Evolutionary conservation across 2,113 vertebrate genomes (phyloP).

Genomic region (Bos indicus): DNA sequence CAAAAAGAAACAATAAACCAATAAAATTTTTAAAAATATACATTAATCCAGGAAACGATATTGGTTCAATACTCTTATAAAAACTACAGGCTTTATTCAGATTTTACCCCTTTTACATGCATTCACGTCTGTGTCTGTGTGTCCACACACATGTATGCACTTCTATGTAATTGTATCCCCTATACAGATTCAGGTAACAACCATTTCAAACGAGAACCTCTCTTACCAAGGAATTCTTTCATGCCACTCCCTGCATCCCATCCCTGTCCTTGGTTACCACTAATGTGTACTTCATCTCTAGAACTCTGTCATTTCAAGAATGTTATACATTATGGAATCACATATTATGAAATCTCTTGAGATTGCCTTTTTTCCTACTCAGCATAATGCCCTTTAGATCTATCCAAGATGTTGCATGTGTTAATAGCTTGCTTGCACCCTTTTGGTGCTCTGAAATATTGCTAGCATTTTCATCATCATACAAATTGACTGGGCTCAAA

Average conservation of each 20-base stretch:
- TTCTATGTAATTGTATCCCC: background rate
- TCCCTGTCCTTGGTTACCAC: background rate
- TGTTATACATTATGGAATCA: background rate
- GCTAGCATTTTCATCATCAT: background rate
- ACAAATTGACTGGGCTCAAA: background rate
- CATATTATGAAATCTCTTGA: background rate
- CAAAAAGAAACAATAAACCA: background rate
- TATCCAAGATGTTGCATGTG: background rate
- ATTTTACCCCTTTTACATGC: background rate
- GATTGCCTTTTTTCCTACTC: background rate
- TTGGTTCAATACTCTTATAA: background rate
- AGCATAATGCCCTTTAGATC: background rate
- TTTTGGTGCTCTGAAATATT: background rate
- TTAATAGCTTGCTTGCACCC: background rate
- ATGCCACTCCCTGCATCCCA: background rate
- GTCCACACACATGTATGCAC: background rate
- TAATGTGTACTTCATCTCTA: background rate
- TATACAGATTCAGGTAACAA: background rate
- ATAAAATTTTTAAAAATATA: background rate
- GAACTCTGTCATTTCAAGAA: background rate
- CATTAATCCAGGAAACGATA: background rate
- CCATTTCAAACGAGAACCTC: background rate
- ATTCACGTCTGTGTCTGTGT: background rate
- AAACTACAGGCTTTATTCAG: background rate
- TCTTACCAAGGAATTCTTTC: background rate